Base-by-base conservation (phyloP, 2,888 invertebrate genomes). In the Uropetala carovei region DNA sequence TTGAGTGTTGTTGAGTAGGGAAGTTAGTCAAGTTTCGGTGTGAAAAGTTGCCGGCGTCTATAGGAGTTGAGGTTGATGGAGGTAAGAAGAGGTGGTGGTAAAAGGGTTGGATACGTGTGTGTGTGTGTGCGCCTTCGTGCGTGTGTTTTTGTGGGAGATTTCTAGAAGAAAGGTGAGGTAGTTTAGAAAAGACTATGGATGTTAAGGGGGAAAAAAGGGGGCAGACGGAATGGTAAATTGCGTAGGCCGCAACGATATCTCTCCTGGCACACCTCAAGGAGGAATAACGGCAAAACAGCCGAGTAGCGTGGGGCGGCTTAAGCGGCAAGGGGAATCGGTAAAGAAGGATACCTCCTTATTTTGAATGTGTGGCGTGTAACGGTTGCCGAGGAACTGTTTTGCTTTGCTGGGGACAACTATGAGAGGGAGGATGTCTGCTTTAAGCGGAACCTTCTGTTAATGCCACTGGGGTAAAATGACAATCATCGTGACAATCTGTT, bases 1-100 rank as follows among this genome's bases (percentile, higher is more conserved):
- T 68, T 68, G 68, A 75, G 64, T n/a, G n/a, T 16, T 82, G 18
- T 56, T n/a, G 64, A 27, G 89, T 11, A 14, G 64, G 89, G 43
- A 89, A 89, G 64, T 89, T 60, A 60, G 86, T 27, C 43, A 60
- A 30, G 60, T 64, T 60, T 56, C 30, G 64, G 89, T 64, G 89
- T 43, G 85, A 58, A 85, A 85, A 22, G 85, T 56, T 56, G 85
- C 57, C 56, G 85, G n/a, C 22, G 60, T 27, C 18, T 13, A 27
- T 14, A 60, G 27, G 57, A 43, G 59, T 13, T 27, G 30, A 58
- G 14, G 30, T 59, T 86, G 16, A 60, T 30, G 59, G 86, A 18
- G 58, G 16, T 30, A 30, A 30, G 30, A 10, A 18, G 27, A 22
- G 64, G 30, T 10, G 16, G 14, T 30, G 60, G n/a, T n/a, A n/a